Evolutionary conservation across 2,797 vertebrate species (phyloP), one percentile per base, ranked within the genome.

Genomic region (Zonotrichia albicollis): DNA sequence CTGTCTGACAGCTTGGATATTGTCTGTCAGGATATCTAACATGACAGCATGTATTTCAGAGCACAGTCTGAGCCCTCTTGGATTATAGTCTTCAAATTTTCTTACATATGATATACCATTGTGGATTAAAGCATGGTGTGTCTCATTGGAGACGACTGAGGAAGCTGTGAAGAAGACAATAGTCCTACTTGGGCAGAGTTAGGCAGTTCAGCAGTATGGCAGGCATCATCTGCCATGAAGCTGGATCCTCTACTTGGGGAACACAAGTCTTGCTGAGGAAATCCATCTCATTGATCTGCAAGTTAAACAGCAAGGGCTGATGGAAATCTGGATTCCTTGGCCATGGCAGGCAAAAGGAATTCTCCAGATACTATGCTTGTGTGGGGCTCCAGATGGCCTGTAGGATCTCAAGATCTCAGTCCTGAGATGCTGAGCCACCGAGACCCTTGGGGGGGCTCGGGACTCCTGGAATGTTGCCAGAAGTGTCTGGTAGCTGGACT

Each of bases 321-420:
- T 27, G 16, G 64, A 60, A 89, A 53, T 32, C 46, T 1, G 0
- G 11, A 32, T 85, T 70, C 74, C 29, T 74, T 67, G 43, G 26
- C 43, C 14, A 0, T 4, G 38, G 13, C 15, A 73, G 36, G 27
- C 16, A 64, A 62, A 82, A 66, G 55, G 62, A 86, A 36, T 5
- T 32, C 46, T 62, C 32, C 19, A 48, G 53, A 71, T 13, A 9
- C 27, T 3, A 0, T 45, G 32, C 18, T 50, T 0, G 0, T 62
- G 27, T 4, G 1, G 9, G 30, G 54, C 29, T 89, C 46, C 17
- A 0, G 1, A 7, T 3, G 0, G 10, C 27, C 29, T n/a, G n/a
- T n/a, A n/a, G n/a, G n/a, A n/a, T n/a, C n/a, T n/a, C n/a, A n/a
- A n/a, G n/a, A n/a, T n/a, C n/a, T n/a, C n/a, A n/a, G n/a, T n/a